phyloP scores from a whole-genome alignment of 2,797 vertebrate genomes.

The Erpetoichthys calabaricus region DNA sequence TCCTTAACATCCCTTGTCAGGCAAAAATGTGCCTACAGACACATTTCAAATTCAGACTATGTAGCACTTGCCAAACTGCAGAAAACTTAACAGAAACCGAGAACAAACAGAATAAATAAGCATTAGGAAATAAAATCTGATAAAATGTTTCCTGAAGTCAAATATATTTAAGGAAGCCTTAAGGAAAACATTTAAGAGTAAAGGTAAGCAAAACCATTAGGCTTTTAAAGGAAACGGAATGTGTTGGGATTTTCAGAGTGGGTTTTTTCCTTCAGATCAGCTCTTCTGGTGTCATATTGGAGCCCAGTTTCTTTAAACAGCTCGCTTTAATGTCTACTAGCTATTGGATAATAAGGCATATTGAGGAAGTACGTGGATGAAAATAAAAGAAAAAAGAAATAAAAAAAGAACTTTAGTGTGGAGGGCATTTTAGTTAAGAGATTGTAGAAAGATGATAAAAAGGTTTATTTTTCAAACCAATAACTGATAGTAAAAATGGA shows the following conservation, averaged over 20 bases:
- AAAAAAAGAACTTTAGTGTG: too few species aligned
- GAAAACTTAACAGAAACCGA: slow-evolving; percentile 76
- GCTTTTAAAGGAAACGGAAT: slow-evolving; percentile 35
- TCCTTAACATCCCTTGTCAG: slow-evolving; percentile 74
- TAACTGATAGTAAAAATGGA: too few species aligned
- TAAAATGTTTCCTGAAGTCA: slow-evolving; percentile 71
- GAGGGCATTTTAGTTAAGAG: too few species aligned
- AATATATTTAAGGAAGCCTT: slow-evolving; percentile 69
- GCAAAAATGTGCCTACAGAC: slow-evolving; percentile 82
- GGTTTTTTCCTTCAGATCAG: slow-evolving; percentile 14
- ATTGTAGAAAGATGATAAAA: too few species aligned
- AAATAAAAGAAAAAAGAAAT: not conserved
- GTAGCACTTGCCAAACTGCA: slow-evolving; percentile 73
- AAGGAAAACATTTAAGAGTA: slow-evolving; percentile 38
- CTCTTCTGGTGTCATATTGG: slow-evolving; percentile 29
- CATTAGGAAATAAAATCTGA: slow-evolving; percentile 65
- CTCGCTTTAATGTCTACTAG: not conserved
- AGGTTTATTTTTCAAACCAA: too few species aligned
- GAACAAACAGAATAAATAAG: slow-evolving; percentile 88
- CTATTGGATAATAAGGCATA: not conserved
- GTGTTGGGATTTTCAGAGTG: slow-evolving; percentile 25
- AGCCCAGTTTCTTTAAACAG: slow-evolving; percentile 21
- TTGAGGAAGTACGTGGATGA: not conserved
- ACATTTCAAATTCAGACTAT: slow-evolving; percentile 72
- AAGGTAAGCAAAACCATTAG: slow-evolving; percentile 50